phyloP scores from a whole-genome alignment of 2,888 invertebrate species.

The Muscina levida region DNA sequence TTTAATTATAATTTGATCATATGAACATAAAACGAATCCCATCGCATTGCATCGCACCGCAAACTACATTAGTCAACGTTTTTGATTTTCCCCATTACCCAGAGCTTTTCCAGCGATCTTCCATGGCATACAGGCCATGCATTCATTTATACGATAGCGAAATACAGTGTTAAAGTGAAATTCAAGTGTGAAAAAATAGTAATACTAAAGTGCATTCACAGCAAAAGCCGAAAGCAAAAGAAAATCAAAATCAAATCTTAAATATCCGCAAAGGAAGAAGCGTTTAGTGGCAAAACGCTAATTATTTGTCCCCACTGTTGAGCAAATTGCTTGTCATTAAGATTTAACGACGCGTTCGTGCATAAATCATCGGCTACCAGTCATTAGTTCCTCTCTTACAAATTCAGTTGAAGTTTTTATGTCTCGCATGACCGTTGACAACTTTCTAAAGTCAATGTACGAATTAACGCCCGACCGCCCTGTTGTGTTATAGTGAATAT shows the following conservation, averaged over 20 bases:
- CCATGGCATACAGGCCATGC: slow-evolving; percentile 7
- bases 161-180: slow-evolving; percentile 15
- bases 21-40: too few relatives aligned
- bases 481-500: background rate
- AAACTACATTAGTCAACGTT: too few relatives aligned
- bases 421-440: slow-evolving; percentile 33
- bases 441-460: slow-evolving; percentile 57
- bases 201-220: background rate
- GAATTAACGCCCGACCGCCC: background rate
- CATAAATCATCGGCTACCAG: slow-evolving; percentile 32
- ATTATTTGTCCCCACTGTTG: slow-evolving; percentile 41
- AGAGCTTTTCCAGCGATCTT: background rate
- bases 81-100: too few relatives aligned
- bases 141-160: background rate
- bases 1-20: slow-evolving; percentile 29
- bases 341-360: slow-evolving; percentile 16
- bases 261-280: background rate
- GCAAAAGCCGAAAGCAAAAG: slow-evolving; percentile 6
- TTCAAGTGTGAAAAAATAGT: background rate
- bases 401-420: slow-evolving; percentile 36
- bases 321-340: slow-evolving; percentile 48
- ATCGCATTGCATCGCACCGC: too few relatives aligned
- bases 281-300: slow-evolving; percentile 9
- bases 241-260: too few relatives aligned
- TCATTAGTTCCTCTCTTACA: slow-evolving; percentile 50